These are phyloP conservation scores for Vannuccia rotundouncinata DNA, from an alignment of 2,888 invertebrate genomes.

Conservation along the genomic window DNA sequence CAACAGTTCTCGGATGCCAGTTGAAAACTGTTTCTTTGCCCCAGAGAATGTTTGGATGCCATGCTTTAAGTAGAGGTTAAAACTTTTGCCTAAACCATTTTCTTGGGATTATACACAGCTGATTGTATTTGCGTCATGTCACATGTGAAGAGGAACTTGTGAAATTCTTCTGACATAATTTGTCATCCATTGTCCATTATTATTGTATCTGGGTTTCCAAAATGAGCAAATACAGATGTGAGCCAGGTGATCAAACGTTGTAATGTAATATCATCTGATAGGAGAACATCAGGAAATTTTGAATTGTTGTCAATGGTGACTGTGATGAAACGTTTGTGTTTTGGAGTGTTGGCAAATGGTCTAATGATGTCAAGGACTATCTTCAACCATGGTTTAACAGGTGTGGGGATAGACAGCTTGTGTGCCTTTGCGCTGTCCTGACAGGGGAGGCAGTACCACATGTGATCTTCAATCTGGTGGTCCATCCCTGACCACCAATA, in stretches of 20 bases:
- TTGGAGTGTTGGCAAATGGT: not conserved
- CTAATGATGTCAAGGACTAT: not conserved
- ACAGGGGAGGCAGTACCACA: not conserved
- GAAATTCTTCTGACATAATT: constrained; percentile 44
- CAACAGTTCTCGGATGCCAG: not conserved
- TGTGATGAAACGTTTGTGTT: not conserved
- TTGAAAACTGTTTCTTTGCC: not conserved
- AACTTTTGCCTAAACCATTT: not conserved
- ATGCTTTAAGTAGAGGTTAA: not conserved
- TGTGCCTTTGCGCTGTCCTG: not conserved
- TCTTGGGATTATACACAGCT: constrained; percentile 16
- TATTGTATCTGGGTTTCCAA: constrained; percentile 29
- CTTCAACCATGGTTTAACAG: not conserved
- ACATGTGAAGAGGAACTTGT: constrained; percentile 41
- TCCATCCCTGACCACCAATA: not conserved
- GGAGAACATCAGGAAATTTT: not conserved
- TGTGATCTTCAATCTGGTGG: not conserved
- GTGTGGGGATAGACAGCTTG: not conserved
- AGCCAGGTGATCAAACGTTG: not conserved
- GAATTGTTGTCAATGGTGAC: not conserved
- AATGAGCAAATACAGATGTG: not conserved
- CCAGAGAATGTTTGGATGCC: not conserved
- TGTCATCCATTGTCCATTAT: constrained; percentile 45
- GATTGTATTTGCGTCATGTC: constrained; percentile 31
- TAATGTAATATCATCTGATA: not conserved